Base-by-base conservation (phyloP, 1,140 invertebrate genomes). In the Drosophila carrolli region DNA sequence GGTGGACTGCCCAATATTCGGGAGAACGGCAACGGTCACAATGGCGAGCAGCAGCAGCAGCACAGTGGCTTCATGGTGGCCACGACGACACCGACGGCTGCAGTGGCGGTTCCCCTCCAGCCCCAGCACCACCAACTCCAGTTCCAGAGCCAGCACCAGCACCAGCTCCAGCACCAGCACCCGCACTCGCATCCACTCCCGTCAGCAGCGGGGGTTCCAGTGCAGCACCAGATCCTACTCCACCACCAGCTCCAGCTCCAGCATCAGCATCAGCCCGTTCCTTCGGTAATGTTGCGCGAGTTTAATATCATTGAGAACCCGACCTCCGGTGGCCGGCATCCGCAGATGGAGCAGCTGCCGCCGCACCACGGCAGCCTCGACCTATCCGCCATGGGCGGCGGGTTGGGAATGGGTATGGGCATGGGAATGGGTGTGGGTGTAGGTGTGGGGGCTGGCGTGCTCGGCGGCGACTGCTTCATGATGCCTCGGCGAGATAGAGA, bases 231-330 rank as follows among this genome's bases (percentile, higher is more conserved):
- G 41, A 65, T 47, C 50, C 81, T 75, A 10, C 70, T 60, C 44
- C 75, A 90, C 55, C 82, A 76, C 71, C 88, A 86, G 38, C 73
- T 62, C 41, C 73, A 86, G 35, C 70, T 62, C 32, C 73, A 77
- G 41, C 41, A 29, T 43, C 79, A 76, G 62, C 62, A 75, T 50
- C 81, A 85, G 65, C 60, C 81, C 60, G 75, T 80, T 71, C 81
- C 78, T 67, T 73, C 82, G 90, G 90, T 92, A 89, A 91, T 91
- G 84, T 81, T 91, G 71, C 90, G 91, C 60, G 91, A 92, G 54
- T 92, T 92, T 77, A 91, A 92, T 91, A 92, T 92, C 63, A 92
- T 91, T 85, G 91, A 92, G 72, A 92, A 92, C 73, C 91, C 91
- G 41, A 92, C 81, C 71, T 65, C 75, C 56, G 84, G 80, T 78